Percentiles rank a stretch among this genome's conserved stretches.
phyloP scores from a whole-genome alignment of 2,888 invertebrate species.

The Poecilobothrus nobilitatus region DNA sequence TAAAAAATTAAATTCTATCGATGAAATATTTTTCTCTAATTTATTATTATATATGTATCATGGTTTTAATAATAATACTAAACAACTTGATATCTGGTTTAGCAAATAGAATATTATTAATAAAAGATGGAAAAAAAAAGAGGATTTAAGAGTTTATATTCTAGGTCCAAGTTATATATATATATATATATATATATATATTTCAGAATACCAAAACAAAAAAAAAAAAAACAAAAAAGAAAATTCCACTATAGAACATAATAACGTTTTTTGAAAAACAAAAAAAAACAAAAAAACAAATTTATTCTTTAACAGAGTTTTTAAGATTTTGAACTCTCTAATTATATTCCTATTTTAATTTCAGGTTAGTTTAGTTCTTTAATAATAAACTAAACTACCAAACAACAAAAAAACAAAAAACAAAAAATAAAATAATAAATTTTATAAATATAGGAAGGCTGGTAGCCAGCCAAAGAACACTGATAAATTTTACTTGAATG shows the following conservation, averaged over 20 bases:
- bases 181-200: too few relatives aligned
- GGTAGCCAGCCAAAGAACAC: too few relatives aligned
- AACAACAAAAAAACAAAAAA: too few relatives aligned
- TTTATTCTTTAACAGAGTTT: not conserved
- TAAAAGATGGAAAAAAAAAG: not conserved
- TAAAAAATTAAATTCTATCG: slow-evolving; percentile 1
- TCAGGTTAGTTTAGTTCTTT: not conserved
- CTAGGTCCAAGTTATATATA: too few relatives aligned
- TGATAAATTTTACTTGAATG: too few relatives aligned
- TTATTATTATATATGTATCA: slow-evolving; percentile 2
- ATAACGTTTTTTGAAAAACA: too few relatives aligned
- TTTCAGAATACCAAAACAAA: too few relatives aligned
- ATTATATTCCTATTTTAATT: slow-evolving; percentile 6
- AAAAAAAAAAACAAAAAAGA: too few relatives aligned
- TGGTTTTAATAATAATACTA: not conserved
- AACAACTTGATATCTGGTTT: not conserved
- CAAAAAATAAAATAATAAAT: too few relatives aligned
- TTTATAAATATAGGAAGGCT: too few relatives aligned
- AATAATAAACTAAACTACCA: not conserved
- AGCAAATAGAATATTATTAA: not conserved
- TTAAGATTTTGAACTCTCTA: not conserved
- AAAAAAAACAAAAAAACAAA: too few relatives aligned
- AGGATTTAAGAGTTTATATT: not conserved
- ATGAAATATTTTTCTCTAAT: slow-evolving; percentile 1
- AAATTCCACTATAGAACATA: not conserved